These are phyloP conservation scores for Suncus etruscus DNA, from an alignment of 2,113 vertebrate species.

Conservation along the genomic window DNA sequence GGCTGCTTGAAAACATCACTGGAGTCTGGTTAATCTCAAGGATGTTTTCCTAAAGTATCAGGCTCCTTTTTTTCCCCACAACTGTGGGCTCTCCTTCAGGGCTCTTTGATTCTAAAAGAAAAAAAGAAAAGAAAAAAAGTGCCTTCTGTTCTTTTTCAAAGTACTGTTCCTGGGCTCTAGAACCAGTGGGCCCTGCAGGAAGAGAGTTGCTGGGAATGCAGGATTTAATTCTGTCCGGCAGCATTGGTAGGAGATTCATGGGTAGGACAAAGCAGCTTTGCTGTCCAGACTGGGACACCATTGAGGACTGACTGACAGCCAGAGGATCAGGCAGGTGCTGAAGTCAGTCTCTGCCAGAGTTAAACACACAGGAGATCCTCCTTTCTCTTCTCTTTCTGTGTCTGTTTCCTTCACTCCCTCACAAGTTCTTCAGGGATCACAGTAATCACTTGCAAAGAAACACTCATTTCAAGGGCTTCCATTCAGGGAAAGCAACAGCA, in stretches of 20 bases:
- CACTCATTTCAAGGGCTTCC: background rate
- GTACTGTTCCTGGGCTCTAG: background rate
- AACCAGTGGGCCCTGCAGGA: background rate
- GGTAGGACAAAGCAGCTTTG: background rate
- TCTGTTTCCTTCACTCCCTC: background rate
- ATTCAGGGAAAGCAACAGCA: background rate
- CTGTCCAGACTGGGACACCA: background rate
- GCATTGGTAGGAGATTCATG: no score
- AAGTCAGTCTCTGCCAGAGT: background rate
- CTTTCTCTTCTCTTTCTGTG: background rate
- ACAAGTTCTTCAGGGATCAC: background rate
- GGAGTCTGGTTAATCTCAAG: slow-evolving; percentile 45
- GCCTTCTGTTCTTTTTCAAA: slow-evolving; percentile 11
- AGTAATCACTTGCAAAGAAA: background rate
- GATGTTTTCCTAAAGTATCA: slow-evolving; percentile 46
- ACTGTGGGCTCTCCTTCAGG: rapidly evolving
- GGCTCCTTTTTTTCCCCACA: slow-evolving; percentile 7
- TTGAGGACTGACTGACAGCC: no score
- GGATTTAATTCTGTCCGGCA: background rate
- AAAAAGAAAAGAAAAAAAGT: background rate
- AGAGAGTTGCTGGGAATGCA: background rate
- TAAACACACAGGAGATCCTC: background rate
- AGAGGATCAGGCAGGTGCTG: background rate
- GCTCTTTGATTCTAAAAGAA: background rate
- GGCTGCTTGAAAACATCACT: slow-evolving; percentile 37